phyloP scores from a whole-genome alignment of 2,113 vertebrate species.

The Pitta sordida region DNA sequence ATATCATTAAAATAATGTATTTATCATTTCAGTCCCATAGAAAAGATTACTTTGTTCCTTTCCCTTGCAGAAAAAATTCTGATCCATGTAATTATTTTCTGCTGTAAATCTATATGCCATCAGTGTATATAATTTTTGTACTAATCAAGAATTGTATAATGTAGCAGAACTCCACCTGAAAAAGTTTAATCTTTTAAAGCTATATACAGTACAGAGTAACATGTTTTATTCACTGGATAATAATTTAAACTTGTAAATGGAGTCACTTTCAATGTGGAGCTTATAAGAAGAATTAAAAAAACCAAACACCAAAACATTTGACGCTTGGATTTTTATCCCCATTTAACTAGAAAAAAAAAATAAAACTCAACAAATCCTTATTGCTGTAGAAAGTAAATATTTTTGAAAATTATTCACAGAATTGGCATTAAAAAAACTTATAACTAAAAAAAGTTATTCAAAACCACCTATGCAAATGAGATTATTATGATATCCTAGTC shows the following conservation, averaged over 20 bases:
- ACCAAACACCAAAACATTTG: neutral
- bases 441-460: neutral
- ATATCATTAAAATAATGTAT: neutral
- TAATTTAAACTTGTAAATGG: neutral
- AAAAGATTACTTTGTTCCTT: neutral
- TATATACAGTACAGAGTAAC: neutral
- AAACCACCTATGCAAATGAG: neutral
- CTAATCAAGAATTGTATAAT: neutral
- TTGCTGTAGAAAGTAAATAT: neutral
- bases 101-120: neutral
- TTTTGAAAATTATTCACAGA: neutral
- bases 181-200: neutral
- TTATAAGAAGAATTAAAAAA: neutral
- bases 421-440: neutral
- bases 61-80: neutral
- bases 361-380: fast-evolving
- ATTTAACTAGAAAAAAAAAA: neutral
- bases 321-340: neutral
- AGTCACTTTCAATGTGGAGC: neutral
- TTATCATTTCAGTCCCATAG: neutral
- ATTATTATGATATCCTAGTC: neutral
- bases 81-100: neutral
- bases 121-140: neutral
- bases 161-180: neutral
- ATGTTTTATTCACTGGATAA: neutral